Conservation (phyloP, 2,113 vertebrate genomes). For the Megalops atlanticus region DNA sequence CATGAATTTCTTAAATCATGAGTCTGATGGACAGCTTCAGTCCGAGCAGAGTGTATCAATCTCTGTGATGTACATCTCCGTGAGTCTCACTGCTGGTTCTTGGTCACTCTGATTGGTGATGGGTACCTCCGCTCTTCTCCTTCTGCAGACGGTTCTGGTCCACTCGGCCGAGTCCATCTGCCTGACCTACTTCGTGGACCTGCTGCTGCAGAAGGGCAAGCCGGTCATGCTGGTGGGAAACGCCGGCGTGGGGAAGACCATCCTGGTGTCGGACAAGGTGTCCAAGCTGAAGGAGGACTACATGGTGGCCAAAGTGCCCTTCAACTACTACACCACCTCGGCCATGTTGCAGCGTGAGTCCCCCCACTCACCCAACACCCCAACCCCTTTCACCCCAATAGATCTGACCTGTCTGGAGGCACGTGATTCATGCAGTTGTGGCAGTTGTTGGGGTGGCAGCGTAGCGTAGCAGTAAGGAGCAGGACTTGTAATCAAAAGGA, state of each 20-base stretch:
- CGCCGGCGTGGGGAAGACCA: conserved; percentile 69
- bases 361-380: not conserved
- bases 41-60: too few species aligned
- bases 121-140: conserved; percentile 48
- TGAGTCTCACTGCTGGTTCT: not conserved
- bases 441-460: too few species aligned
- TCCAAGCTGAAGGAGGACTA: conserved; percentile 67
- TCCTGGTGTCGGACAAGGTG: conserved; percentile 67
- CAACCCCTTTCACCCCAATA: not conserved
- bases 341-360: conserved; percentile 60
- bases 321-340: conserved; percentile 68
- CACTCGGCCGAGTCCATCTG: conserved; percentile 64
- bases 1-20: too few species aligned
- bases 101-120: not conserved
- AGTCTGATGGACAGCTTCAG: too few species aligned
- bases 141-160: conserved; percentile 62
- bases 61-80: not conserved
- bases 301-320: conserved; percentile 64
- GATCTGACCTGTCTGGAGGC: conserved; percentile 17
- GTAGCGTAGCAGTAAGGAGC: too few species aligned
- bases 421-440: too few species aligned
- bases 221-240: conserved; percentile 68
- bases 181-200: conserved; percentile 68
- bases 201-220: conserved; percentile 68
- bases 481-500: too few species aligned